Evolutionary conservation across 2,888 invertebrate species (phyloP).

Genomic region (Aphidius colemani): DNA sequence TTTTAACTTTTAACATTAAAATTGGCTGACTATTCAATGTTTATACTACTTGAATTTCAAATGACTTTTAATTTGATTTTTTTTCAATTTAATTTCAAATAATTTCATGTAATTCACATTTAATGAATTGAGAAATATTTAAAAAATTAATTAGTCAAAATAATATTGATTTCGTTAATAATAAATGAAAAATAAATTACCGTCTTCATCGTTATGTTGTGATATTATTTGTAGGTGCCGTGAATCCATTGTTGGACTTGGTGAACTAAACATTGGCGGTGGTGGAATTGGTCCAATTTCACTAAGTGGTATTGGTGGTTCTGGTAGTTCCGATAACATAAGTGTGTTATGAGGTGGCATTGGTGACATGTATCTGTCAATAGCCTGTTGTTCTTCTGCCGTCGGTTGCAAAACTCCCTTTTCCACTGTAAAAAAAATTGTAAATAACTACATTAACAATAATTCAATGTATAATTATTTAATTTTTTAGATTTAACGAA

Average conservation of each 20-base stretch:
- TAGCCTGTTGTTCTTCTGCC: constrained; percentile 51
- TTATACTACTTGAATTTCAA: too few species aligned
- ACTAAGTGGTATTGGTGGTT: constrained; percentile 88
- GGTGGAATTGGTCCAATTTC: constrained; percentile 94
- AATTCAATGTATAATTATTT: neutral
- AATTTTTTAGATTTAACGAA: neutral
- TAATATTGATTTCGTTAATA: neutral
- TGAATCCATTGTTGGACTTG: constrained; percentile 72
- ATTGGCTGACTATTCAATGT: too few species aligned
- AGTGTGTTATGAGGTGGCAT: constrained; percentile 60
- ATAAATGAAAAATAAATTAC: constrained; percentile 54
- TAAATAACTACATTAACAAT: neutral
- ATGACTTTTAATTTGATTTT: too few species aligned
- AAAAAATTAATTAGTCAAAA: too few species aligned
- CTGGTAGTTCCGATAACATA: constrained; percentile 85
- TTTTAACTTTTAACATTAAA: too few species aligned
- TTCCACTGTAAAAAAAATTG: constrained; percentile 40
- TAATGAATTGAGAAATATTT: too few species aligned
- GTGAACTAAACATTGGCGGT: constrained; percentile 94
- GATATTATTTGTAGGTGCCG: constrained; percentile 52
- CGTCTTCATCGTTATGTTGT: constrained; percentile 69
- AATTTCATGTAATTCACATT: too few species aligned
- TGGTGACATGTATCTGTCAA: constrained; percentile 52
- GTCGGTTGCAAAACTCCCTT: constrained; percentile 48
- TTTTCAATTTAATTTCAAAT: too few species aligned